Conservation (phyloP, 2,797 vertebrate species). For the Tangara arthus region DNA sequence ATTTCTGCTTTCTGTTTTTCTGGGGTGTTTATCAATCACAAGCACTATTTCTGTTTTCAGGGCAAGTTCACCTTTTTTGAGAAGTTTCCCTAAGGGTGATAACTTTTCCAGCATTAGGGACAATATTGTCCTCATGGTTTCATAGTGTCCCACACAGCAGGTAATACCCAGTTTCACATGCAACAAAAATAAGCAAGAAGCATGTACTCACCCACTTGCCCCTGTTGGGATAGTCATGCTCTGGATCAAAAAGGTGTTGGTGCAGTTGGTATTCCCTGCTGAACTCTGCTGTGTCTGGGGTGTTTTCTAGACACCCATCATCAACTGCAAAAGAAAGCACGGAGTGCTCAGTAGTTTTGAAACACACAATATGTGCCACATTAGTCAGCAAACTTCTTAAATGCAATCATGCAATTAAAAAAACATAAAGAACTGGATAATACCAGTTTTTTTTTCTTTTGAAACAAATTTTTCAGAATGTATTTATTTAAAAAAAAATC, state of each 20-base stretch:
- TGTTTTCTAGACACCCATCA: conserved; percentile 93
- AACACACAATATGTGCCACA: not conserved
- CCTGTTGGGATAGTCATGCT: conserved; percentile 89
- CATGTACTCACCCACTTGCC: conserved; percentile 90
- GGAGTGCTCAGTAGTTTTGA: not conserved
- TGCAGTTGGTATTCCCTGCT: conserved; percentile 95
- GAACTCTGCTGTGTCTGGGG: conserved; percentile 95
- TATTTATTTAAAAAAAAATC: not conserved
- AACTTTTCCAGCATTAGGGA: not conserved
- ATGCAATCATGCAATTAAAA: not conserved
- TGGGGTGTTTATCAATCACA: not conserved
- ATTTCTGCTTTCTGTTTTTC: not conserved
- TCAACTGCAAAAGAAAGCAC: conserved; percentile 74
- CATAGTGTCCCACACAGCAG: not conserved
- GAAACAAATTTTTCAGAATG: not conserved
- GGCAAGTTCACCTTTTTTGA: not conserved
- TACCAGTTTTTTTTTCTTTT: not conserved
- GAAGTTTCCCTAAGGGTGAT: not conserved
- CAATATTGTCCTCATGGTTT: not conserved
- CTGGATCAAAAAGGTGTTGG: conserved; percentile 93
- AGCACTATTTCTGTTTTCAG: not conserved
- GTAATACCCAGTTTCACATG: not conserved
- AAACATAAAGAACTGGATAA: not conserved
- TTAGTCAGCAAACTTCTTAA: not conserved
- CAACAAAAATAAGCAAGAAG: not conserved